Conservation (phyloP, 2,797 vertebrate genomes). For the Pseudochirops cupreus region DNA sequence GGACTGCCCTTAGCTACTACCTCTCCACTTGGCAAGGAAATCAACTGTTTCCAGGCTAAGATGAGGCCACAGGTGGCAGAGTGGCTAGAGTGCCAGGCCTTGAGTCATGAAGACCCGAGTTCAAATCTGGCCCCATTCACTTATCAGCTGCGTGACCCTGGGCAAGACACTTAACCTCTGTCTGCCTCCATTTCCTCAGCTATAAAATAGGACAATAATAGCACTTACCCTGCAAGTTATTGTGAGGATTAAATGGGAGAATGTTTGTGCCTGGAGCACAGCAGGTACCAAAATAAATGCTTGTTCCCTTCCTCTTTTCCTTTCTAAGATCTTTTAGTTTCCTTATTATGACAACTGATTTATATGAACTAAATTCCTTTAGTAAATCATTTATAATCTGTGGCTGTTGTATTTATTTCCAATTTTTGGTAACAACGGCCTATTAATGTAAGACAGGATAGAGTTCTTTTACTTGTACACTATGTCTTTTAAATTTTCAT, state of each 20-base stretch:
- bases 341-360: background rate
- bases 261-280: background rate
- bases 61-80: background rate
- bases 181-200: background rate
- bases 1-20: background rate
- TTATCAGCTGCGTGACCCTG: background rate
- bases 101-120: background rate
- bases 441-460: background rate
- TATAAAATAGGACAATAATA: background rate
- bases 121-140: background rate
- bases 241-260: background rate
- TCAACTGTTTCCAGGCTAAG: background rate
- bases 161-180: background rate
- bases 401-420: background rate
- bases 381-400: background rate
- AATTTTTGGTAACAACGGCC: background rate
- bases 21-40: background rate
- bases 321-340: background rate
- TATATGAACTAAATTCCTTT: background rate
- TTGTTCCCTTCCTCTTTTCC: background rate
- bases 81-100: background rate
- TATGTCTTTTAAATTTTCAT: background rate
- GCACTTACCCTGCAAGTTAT: background rate
- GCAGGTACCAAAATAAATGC: background rate
- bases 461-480: background rate